Evolutionary conservation across 92 coral and sea anemone species (phyloP), one percentile per base, ranked within the genome.

Genomic region (Bergia sp.): DNA sequence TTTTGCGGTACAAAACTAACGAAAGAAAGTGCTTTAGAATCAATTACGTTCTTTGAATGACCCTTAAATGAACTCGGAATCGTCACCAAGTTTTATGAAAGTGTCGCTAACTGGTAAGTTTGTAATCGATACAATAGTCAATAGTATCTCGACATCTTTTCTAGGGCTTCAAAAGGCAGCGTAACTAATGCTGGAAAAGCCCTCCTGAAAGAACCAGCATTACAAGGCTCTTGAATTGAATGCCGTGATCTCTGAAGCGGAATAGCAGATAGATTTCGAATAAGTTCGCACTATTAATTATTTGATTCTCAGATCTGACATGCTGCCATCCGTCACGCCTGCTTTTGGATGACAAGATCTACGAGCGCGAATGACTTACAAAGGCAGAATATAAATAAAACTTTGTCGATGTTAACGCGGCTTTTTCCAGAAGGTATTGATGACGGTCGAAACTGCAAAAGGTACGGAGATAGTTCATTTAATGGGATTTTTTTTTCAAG

Each of bases 391-490:
- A 75, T 75, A 76, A 71, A 44, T 45, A 73, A 15, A 69, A 50
- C 41, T 84, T 84, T 50, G 42, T 82, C 57, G 45, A 41, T 40
- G 76, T 65, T 82, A 82, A 82, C 39, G 66, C 39, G 57, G 45
- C 66, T 74, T 74, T 49, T 84, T 7, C 87, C 50, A 36, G 15
- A 72, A 44, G 66, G 44, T 44, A 37, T 66, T 55, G 87, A 38
- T 84, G 87, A 84, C 87, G 72, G 87, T 71, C 43, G 77, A 71
- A 84, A 65, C 75, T 84, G 44, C 79, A 67, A 69, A 84, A 84
- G 53, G 78, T 39, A 44, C 29, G 42, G 55, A 4, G 79, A 43
- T 72, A 23, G 53, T 84, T 65, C 87, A 71, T 84, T 29, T 65
- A 71, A 84, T 44, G 77, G 58, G 8, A 18, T 71, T 67, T 67